Evolutionary conservation across 2,888 invertebrate species (phyloP).

Genomic region (Eupelmus urozonus): DNA sequence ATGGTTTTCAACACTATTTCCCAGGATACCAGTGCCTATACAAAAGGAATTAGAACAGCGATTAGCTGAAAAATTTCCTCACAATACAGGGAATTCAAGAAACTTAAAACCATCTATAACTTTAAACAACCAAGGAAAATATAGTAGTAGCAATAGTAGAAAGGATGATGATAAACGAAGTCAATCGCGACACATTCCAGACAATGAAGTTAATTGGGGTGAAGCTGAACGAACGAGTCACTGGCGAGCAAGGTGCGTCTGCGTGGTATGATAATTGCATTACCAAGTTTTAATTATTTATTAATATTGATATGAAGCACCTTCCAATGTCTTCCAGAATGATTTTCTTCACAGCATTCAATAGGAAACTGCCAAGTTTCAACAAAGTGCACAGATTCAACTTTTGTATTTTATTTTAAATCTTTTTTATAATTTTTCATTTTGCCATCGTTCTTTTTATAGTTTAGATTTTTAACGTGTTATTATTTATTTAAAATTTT

Average conservation of each 20-base stretch:
- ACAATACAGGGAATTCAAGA: slow-evolving; percentile 77
- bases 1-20: slow-evolving; percentile 99
- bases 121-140: slow-evolving; percentile 74
- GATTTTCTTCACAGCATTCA: slow-evolving; percentile 11
- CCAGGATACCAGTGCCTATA: slow-evolving; percentile 98
- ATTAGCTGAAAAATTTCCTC: slow-evolving; percentile 81
- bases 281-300: slow-evolving; percentile 62
- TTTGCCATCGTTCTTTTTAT: background rate
- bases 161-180: slow-evolving; percentile 71
- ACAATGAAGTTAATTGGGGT: slow-evolving; percentile 76
- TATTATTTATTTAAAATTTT: background rate
- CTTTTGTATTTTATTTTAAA: slow-evolving; percentile 31
- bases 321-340: slow-evolving; percentile 9
- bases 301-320: slow-evolving; percentile 12
- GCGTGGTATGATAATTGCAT: slow-evolving; percentile 76
- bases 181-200: slow-evolving; percentile 75
- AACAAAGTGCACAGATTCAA: slow-evolving; percentile 9
- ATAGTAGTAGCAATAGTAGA: slow-evolving; percentile 68
- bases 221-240: slow-evolving; percentile 77
- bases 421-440: background rate
- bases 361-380: slow-evolving; percentile 11
- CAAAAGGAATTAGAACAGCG: slow-evolving; percentile 93
- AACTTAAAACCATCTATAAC: slow-evolving; percentile 75
- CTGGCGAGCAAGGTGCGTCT: slow-evolving; percentile 77
- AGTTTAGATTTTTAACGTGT: background rate